phyloP scores from a whole-genome alignment of 2,888 invertebrate genomes.

The Scaptomyza caliginosa region DNA sequence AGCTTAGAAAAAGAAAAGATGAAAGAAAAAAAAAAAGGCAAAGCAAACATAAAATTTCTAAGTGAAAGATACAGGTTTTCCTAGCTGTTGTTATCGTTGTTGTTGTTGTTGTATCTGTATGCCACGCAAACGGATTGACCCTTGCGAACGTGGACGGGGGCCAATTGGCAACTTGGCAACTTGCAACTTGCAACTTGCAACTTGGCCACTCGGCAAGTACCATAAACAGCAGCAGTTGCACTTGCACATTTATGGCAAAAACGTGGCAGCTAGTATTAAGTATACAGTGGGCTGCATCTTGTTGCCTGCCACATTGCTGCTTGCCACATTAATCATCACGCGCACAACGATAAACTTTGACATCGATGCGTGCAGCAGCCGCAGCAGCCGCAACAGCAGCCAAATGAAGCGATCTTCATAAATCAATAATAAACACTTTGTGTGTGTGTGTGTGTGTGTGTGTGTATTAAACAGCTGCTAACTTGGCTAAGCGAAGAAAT shows the following conservation, averaged over 20 bases:
- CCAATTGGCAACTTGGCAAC: slow-evolving; percentile 13
- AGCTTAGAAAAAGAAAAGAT: not conserved
- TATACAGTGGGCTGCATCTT: slow-evolving; percentile 15
- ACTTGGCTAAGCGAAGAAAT: not conserved
- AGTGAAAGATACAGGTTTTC: slow-evolving; percentile 53
- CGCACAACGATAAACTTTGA: slow-evolving; percentile 67
- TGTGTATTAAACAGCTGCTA: slow-evolving; percentile 16
- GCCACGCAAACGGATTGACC: slow-evolving; percentile 55
- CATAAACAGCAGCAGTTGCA: slow-evolving; percentile 61
- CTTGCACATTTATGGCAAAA: slow-evolving; percentile 55
- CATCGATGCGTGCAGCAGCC: slow-evolving; percentile 58
- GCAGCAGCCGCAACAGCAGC: slow-evolving; percentile 16
- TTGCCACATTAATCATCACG: slow-evolving; percentile 50
- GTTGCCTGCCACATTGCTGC: slow-evolving; percentile 18
- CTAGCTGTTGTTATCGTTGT: slow-evolving; percentile 12
- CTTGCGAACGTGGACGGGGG: slow-evolving; percentile 27
- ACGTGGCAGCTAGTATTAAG: slow-evolving; percentile 1
- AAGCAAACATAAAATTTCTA: slow-evolving; percentile 23
- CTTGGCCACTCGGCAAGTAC: slow-evolving; percentile 40
- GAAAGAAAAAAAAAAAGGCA: not conserved
- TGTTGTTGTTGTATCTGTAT: slow-evolving; percentile 18
- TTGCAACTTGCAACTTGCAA: slow-evolving; percentile 35
- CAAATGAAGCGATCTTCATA: slow-evolving; percentile 76
- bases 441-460: no score
- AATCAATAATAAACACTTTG: slow-evolving; percentile 61